Evolutionary conservation across 1,140 invertebrate genomes (phyloP).

Genomic region (Cydia pomonella): DNA sequence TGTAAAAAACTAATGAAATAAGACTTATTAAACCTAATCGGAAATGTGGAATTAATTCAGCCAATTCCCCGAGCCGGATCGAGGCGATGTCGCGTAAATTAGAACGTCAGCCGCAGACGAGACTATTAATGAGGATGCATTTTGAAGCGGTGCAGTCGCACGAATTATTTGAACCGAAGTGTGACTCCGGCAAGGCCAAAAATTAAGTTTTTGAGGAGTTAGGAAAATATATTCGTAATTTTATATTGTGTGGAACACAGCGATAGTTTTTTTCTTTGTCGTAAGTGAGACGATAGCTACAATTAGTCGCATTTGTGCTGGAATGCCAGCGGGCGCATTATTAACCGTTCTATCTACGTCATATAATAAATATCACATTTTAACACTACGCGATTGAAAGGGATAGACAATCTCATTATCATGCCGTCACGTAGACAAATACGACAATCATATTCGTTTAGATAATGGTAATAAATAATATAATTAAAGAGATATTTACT

Average conservation of each 20-base stretch:
- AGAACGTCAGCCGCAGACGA: conserved; percentile 19
- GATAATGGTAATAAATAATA: too few species aligned
- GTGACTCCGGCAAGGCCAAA: neutral
- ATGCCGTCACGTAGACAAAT: too few species aligned
- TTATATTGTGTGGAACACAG: neutral
- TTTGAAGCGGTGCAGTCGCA: neutral
- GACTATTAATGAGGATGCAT: conserved; percentile 21
- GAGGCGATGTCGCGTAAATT: conserved; percentile 25
- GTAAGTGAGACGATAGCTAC: too few species aligned
- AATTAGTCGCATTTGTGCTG: too few species aligned
- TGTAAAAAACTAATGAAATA: conserved; percentile 4
- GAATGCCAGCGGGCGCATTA: too few species aligned
- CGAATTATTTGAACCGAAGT: neutral
- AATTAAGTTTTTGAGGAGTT: neutral
- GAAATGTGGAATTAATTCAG: neutral
- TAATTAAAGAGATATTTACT: too few species aligned
- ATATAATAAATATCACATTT: too few species aligned
- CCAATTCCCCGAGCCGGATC: neutral
- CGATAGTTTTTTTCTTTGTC: too few species aligned
- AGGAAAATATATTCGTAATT: neutral
- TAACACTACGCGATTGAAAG: too few species aligned
- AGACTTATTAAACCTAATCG: conserved; percentile 10
- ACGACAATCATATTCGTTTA: too few species aligned
- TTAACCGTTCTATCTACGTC: too few species aligned
- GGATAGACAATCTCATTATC: too few species aligned